Base-by-base conservation (phyloP, 2,797 vertebrate genomes). In the Odontamblyopus rebecca region DNA sequence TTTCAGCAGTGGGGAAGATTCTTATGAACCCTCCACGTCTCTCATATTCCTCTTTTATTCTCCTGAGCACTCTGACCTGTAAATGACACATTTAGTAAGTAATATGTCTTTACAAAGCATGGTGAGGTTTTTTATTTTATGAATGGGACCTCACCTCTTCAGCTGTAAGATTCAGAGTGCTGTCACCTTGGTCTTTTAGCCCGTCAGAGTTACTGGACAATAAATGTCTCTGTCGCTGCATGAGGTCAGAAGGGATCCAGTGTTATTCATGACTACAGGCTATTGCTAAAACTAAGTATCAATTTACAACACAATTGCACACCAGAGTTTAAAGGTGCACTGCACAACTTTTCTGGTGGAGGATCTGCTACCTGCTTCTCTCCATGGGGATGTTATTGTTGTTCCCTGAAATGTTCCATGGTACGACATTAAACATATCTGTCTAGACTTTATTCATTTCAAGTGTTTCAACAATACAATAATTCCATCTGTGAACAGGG, bases 11-110 rank as follows among this genome's bases (percentile, higher is more conserved):
- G 67, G 98, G 97, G 86, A 99, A 98, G 89, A 99, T 97, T 48
- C 97, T 93, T 68, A 99, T 88, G 72, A 99, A 99, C 73, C 98
- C 97, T 35, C 97, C 98, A 85, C 96, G 94, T 78, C 97, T 92
- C 62, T 97, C 95, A 26, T 96, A 89, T 83, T 99, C 97, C 73
- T 99, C 98, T 88, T 93, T 96, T 73, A 95, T 95, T 75, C 93
- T 94, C 74, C 94, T 93, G 76, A 99, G 91, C 74, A 97, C 95
- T 91, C 94, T 98, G 74, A 97, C 90, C 98, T 99, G 41, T 13
- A 60, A 69, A 8, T 59, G 73, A 32, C 35, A 72, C 2, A 18
- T 69, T 65, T 71, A 60, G 48, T 67, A 18, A 63, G 35, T 60
- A 0, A 26, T 3, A 44, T 6, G 13, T 64, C 11, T 64, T 2